Conservation (phyloP, 2,113 vertebrate genomes). For the Syrrhaptes paradoxus region DNA sequence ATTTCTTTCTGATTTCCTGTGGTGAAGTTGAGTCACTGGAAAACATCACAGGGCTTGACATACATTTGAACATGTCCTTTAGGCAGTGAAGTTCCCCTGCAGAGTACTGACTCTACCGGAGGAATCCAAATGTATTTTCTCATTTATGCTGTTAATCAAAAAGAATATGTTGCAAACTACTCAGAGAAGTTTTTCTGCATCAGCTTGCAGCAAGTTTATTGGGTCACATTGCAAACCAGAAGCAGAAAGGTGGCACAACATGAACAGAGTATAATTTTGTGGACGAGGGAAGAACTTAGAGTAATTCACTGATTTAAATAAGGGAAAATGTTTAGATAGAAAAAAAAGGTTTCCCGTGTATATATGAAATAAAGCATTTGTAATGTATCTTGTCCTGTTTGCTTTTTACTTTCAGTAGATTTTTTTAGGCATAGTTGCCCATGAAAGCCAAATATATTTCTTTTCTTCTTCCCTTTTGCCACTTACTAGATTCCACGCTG, state of each 20-base stretch:
- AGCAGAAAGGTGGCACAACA: neutral
- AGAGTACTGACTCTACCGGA: neutral
- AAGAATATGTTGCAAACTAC: neutral
- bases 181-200: conserved; percentile 17
- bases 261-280: neutral
- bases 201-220: neutral
- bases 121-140: conserved; percentile 24
- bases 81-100: conserved; percentile 22
- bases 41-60: neutral
- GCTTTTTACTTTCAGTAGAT: neutral
- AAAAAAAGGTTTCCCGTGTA: neutral
- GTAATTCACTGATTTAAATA: neutral
- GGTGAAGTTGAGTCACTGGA: neutral
- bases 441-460: neutral
- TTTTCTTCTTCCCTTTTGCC: neutral
- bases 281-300: neutral
- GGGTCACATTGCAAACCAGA: neutral
- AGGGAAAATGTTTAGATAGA: neutral
- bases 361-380: neutral
- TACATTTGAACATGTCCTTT: conserved; percentile 41
- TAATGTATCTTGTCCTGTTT: neutral
- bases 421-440: neutral
- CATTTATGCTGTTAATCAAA: conserved; percentile 25
- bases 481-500: neutral
- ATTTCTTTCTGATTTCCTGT: conserved; percentile 57